These are phyloP conservation scores for Clamator glandarius DNA, from an alignment of 2,797 vertebrate genomes.

Conservation along the genomic window DNA sequence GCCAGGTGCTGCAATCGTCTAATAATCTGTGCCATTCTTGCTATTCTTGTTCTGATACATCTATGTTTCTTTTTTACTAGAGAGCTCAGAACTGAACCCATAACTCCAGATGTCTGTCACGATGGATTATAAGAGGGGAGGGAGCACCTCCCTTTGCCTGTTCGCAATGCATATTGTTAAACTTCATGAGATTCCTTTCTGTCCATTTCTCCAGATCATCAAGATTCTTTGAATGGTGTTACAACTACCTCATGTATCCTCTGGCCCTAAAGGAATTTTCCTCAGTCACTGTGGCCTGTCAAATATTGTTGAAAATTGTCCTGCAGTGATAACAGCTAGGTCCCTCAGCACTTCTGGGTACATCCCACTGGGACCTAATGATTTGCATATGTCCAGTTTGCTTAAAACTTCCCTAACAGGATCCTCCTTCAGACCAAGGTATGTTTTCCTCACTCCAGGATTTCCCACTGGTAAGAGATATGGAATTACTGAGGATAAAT, in stretches of 20 bases:
- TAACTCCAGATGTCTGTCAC: not conserved
- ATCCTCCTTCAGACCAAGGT: not conserved
- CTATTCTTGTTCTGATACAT: not conserved
- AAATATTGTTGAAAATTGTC: not conserved
- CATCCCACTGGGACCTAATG: accelerated
- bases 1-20: not conserved
- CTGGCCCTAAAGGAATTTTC: not conserved
- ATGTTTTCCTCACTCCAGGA: not conserved
- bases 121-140: not conserved
- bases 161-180: not conserved
- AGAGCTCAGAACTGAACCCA: not conserved
- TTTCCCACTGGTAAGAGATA: not conserved
- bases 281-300: not conserved
- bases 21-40: not conserved
- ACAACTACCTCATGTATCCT: no score
- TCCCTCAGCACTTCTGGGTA: not conserved
- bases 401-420: not conserved
- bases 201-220: no score
- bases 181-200: not conserved
- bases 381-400: not conserved
- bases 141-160: not conserved
- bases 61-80: not conserved
- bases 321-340: no score
- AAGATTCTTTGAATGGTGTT: no score
- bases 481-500: not conserved